These are phyloP conservation scores for Calidris pugnax DNA, from an alignment of 2,113 vertebrate genomes.

Conservation along the genomic window DNA sequence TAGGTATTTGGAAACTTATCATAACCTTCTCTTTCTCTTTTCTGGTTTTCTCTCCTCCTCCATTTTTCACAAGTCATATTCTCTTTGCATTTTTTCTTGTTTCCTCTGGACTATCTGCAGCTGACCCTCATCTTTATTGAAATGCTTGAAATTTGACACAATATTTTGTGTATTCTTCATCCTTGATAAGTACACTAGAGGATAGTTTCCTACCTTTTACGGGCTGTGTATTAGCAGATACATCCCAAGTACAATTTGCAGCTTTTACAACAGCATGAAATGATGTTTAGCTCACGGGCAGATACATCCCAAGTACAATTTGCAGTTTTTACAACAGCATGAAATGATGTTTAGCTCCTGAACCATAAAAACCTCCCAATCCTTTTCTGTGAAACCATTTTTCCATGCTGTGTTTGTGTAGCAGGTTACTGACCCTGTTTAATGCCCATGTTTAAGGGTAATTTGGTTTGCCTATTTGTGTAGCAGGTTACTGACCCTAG, in stretches of 20 bases:
- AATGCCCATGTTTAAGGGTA: neutral
- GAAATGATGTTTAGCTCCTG: neutral
- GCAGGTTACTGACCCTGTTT: neutral
- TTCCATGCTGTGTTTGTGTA: neutral
- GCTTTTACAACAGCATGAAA: slow-evolving; percentile 14
- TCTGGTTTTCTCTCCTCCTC: neutral
- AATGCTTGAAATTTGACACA: neutral
- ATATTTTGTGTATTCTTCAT: neutral
- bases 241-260: neutral
- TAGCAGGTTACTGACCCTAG: neutral
- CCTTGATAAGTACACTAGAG: neutral
- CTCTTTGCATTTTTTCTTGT: neutral
- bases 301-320: neutral
- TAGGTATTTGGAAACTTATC: neutral
- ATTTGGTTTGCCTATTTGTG: neutral
- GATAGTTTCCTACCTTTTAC: neutral
- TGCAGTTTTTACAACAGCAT: neutral
- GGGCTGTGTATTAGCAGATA: neutral
- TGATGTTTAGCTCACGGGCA: neutral
- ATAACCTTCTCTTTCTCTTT: neutral
- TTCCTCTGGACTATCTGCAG: neutral
- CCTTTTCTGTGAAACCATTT: neutral
- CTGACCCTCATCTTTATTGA: neutral
- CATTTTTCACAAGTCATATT: neutral
- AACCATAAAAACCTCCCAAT: neutral